Conservation (phyloP, 2,113 vertebrate species). For the Myotis davidii region DNA sequence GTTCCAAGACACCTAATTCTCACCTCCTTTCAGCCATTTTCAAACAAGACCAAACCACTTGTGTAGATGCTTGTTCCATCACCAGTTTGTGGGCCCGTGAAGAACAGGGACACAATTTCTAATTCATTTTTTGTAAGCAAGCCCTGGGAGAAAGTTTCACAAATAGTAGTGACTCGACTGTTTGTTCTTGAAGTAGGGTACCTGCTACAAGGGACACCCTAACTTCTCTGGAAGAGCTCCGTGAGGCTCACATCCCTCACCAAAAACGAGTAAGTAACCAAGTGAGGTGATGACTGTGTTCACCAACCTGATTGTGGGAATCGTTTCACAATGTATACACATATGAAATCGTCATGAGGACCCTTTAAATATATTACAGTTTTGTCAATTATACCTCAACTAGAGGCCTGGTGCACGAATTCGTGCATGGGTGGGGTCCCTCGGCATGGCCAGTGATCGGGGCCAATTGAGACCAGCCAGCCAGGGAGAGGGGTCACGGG, state of each 20-base stretch:
- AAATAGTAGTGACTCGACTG: neutral
- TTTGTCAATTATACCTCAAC: neutral
- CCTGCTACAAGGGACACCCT: neutral
- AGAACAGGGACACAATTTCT: neutral
- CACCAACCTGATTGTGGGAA: neutral
- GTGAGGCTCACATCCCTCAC: neutral
- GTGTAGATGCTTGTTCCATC: neutral
- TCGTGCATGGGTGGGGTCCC: too few species aligned
- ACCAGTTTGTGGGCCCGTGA: neutral
- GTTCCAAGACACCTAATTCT: neutral
- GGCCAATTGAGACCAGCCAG: too few species aligned
- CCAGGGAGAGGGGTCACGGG: too few species aligned
- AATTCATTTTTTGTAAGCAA: neutral
- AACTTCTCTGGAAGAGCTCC: neutral
- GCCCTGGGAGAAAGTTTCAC: neutral
- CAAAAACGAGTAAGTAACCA: neutral
- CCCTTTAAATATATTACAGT: neutral
- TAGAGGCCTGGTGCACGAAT: too few species aligned
- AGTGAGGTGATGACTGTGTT: neutral
- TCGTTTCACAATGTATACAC: neutral
- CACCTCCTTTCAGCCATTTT: neutral
- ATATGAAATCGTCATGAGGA: neutral
- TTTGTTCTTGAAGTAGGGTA: neutral
- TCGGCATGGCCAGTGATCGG: too few species aligned
- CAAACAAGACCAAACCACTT: neutral